These are phyloP conservation scores for Drosophila macrospina DNA, from an alignment of 2,888 invertebrate genomes.

Conservation along the genomic window DNA sequence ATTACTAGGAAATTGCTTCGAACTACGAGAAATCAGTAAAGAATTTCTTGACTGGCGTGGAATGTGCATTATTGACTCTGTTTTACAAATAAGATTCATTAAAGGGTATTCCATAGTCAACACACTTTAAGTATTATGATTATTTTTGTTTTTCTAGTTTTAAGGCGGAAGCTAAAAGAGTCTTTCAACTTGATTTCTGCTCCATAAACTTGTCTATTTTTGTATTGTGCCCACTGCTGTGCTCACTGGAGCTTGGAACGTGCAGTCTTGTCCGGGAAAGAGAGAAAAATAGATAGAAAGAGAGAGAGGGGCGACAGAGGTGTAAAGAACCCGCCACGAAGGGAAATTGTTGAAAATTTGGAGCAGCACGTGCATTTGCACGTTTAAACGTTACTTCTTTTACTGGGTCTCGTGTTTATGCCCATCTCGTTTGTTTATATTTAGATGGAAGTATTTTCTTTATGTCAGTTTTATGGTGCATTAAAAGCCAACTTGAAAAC, in stretches of 20 bases:
- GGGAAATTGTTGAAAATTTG: slow-evolving; percentile 47
- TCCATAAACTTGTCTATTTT: slow-evolving; percentile 79
- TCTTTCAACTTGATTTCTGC: slow-evolving; percentile 80
- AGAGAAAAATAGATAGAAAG: neutral
- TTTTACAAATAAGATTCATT: no score
- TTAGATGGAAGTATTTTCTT: slow-evolving; percentile 75
- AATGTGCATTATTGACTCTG: no score
- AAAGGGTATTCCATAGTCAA: slow-evolving; percentile 4
- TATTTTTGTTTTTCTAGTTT: slow-evolving; percentile 19
- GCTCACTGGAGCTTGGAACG: slow-evolving; percentile 62
- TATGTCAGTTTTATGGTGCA: slow-evolving; percentile 66
- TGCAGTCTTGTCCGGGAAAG: slow-evolving; percentile 31
- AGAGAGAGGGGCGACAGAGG: neutral
- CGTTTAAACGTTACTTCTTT: slow-evolving; percentile 58
- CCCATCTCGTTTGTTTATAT: slow-evolving; percentile 68
- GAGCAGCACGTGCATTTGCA: slow-evolving; percentile 80
- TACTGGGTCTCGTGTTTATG: slow-evolving; percentile 22
- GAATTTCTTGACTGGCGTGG: no score
- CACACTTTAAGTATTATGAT: neutral
- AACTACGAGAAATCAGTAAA: no score
- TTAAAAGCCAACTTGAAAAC: slow-evolving; percentile 63
- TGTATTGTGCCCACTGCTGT: slow-evolving; percentile 56
- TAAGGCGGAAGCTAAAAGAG: slow-evolving; percentile 75
- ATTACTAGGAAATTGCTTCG: no score
- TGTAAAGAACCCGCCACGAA: slow-evolving; percentile 12